These are phyloP conservation scores for Coronaproctus castanopsis DNA, from an alignment of 2,888 invertebrate genomes.

Conservation along the genomic window DNA sequence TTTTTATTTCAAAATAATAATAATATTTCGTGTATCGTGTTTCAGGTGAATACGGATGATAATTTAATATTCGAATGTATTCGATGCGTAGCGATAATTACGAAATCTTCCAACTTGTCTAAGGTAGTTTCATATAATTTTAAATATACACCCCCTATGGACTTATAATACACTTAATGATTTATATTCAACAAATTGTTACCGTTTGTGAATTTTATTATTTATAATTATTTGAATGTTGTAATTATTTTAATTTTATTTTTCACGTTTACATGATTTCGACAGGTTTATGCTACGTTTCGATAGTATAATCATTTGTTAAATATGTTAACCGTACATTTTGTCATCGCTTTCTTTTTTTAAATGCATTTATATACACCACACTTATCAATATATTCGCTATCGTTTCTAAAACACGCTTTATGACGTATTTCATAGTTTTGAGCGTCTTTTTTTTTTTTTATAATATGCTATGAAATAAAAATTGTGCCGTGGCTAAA, in stretches of 20 bases:
- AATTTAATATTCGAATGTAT: constrained; percentile 4
- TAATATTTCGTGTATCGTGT: no score
- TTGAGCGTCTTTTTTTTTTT: no score
- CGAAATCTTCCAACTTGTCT: constrained; percentile 7
- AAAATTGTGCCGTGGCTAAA: no score
- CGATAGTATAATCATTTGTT: no score
- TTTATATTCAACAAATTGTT: neutral
- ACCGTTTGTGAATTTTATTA: neutral
- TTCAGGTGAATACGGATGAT: neutral
- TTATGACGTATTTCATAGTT: neutral
- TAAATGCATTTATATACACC: neutral
- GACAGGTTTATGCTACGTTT: no score
- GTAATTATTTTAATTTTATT: neutral
- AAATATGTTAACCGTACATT: neutral
- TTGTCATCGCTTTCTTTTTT: neutral
- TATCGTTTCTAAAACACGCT: neutral
- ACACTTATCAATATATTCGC: neutral
- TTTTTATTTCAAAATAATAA: no score
- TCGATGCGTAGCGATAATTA: constrained; percentile 3
- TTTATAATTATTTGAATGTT: neutral
- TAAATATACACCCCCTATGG: no score
- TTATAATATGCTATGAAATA: no score
- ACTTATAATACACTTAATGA: no score
- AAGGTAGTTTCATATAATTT: constrained; percentile 1
- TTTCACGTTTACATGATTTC: no score